Evolutionary conservation across 1,140 invertebrate genomes (phyloP).

Genomic region (Epicauta chinensis): DNA sequence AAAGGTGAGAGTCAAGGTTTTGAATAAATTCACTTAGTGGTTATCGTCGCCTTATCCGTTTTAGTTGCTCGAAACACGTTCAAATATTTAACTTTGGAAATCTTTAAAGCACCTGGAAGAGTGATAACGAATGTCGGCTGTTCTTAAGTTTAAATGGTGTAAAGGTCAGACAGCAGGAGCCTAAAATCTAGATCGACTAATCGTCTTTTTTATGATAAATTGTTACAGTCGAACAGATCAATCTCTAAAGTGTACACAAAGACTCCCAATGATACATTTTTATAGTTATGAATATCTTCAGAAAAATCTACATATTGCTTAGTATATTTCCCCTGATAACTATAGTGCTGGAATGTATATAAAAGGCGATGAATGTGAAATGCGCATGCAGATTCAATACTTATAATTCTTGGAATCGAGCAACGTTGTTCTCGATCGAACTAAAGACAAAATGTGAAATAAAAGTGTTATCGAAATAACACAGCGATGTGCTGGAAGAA

Average conservation of each 20-base stretch:
- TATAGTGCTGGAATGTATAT: slow-evolving; percentile 2
- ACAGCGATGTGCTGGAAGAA: slow-evolving; percentile 35
- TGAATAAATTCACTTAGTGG: slow-evolving; percentile 20
- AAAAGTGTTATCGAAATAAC: slow-evolving; percentile 37
- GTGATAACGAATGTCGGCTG: slow-evolving; percentile 11
- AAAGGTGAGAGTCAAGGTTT: slow-evolving; percentile 23
- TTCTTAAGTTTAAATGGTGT: no score
- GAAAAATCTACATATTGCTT: slow-evolving; percentile 1
- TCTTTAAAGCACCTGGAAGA: slow-evolving; percentile 15
- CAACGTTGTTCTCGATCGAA: no score
- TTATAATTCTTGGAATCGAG: no score
- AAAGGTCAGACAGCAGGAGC: no score
- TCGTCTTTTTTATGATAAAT: no score
- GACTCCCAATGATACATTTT: background rate
- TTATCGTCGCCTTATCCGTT: slow-evolving; percentile 23
- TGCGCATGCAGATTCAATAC: slow-evolving; percentile 1
- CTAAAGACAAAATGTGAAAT: no score
- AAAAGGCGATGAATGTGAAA: background rate
- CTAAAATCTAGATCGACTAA: no score
- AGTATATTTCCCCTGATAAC: background rate
- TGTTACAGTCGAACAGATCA: no score
- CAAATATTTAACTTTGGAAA: slow-evolving; percentile 26
- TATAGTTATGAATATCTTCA: background rate
- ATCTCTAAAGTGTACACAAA: no score
- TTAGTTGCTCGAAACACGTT: slow-evolving; percentile 12